A percentile compares a stretch with the other conserved stretches of the same genome.
Conservation (phyloP, 2,888 invertebrate species). For the Vandiemenella viatica region DNA sequence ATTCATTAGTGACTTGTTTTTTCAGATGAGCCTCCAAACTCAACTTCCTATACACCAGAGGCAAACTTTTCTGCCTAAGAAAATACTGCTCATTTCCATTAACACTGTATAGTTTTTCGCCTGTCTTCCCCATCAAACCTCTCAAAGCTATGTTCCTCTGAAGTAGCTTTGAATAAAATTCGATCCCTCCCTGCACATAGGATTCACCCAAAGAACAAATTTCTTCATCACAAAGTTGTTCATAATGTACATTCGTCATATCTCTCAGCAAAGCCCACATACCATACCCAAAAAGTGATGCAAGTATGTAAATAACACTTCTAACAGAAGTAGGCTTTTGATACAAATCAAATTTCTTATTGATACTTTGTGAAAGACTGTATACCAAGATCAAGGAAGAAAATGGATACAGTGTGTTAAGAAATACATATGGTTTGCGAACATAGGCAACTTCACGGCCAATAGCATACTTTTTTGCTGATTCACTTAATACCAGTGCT, state of each 20-base stretch:
- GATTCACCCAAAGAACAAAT: conserved; percentile 42
- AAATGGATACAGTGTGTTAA: conserved; percentile 39
- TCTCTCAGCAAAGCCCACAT: conserved; percentile 51
- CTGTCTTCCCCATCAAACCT: conserved; percentile 44
- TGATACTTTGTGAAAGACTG: conserved; percentile 35
- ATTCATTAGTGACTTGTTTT: too few species aligned
- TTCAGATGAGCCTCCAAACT: too few species aligned
- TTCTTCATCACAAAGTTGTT: conserved; percentile 43
- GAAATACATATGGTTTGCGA: conserved; percentile 39
- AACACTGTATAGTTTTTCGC: conserved; percentile 43
- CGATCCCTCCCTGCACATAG: conserved; percentile 55
- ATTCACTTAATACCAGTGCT: conserved; percentile 55
- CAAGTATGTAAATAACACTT: conserved; percentile 36
- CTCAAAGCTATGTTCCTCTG: conserved; percentile 59
- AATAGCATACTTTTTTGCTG: conserved; percentile 66
- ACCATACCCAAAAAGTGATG: conserved; percentile 40
- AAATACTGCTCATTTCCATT: conserved; percentile 54
- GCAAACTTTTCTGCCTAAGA: conserved; percentile 46
- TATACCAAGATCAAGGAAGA: conserved; percentile 36
- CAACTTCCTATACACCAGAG: conserved; percentile 28
- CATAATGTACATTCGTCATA: conserved; percentile 43
- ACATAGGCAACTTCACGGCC: conserved; percentile 55
- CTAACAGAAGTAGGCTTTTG: conserved; percentile 34
- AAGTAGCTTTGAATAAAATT: conserved; percentile 58
- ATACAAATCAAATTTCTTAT: conserved; percentile 38